phyloP scores from a whole-genome alignment of 1,140 invertebrate species.

The Dolichoris vasculosae region DNA sequence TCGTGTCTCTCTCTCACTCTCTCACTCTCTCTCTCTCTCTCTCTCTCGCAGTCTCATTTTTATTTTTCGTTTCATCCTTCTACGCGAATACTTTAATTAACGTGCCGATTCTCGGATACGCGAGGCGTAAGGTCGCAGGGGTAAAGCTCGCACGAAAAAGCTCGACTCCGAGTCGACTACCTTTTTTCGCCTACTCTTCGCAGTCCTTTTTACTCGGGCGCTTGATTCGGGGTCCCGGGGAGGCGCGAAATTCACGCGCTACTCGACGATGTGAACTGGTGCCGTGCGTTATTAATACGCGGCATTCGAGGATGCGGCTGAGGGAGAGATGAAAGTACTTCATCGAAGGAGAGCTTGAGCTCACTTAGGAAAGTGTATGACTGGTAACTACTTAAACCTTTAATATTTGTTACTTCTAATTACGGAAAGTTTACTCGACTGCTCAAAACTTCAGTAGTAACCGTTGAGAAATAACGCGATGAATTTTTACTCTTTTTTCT shows the following conservation, averaged over 20 bases:
- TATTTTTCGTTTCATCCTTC: background rate
- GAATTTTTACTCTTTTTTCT: background rate
- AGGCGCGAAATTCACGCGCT: background rate
- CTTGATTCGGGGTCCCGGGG: background rate
- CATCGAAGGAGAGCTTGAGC: background rate
- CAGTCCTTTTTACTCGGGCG: too few species aligned
- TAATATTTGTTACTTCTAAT: background rate
- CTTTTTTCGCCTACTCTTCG: too few species aligned
- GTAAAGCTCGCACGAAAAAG: background rate
- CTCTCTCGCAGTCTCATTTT: background rate
- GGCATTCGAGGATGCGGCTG: background rate
- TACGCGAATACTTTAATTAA: constrained; percentile 37
- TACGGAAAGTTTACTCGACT: background rate
- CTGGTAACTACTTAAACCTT: background rate
- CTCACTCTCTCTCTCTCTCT: constrained; percentile 50
- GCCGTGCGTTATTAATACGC: too few species aligned
- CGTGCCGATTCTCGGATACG: constrained; percentile 25
- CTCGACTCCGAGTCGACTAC: background rate
- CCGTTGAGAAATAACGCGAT: background rate
- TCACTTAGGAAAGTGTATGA: background rate
- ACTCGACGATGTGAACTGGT: background rate
- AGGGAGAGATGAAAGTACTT: constrained; percentile 10
- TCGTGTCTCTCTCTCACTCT: constrained; percentile 32
- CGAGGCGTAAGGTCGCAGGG: background rate
- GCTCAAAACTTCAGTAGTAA: background rate